Percentiles rank a stretch among this genome's conserved stretches.
phyloP scores from a whole-genome alignment of 2,888 invertebrate species.

The Eilema griseolum region DNA sequence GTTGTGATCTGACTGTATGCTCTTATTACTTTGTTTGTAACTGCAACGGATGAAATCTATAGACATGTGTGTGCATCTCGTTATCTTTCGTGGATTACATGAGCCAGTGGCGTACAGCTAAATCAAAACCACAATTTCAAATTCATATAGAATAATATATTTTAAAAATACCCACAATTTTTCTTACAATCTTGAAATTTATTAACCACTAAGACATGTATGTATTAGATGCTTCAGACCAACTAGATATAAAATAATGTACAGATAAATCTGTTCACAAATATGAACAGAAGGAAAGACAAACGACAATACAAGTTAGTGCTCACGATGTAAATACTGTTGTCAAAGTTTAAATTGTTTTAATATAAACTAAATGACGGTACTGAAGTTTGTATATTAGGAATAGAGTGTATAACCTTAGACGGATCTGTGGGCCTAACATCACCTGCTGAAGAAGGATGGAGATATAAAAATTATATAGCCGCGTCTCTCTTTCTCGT shows the following conservation, averaged over 20 bases:
- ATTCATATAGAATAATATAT: not conserved
- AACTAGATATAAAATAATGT: conserved; percentile 52
- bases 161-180: not conserved
- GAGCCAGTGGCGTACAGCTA: not conserved
- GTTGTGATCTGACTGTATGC: not conserved
- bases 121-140: not conserved
- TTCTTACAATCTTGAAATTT: not conserved
- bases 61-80: not conserved
- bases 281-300: conserved; percentile 66
- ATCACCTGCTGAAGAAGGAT: no score
- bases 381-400: conserved; percentile 61
- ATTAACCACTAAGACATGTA: not conserved
- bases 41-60: not conserved
- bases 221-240: conserved; percentile 15
- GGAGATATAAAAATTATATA: no score
- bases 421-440: conserved; percentile 6
- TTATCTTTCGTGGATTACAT: not conserved
- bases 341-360: conserved; percentile 63
- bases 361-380: conserved; percentile 51
- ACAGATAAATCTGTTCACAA: conserved; percentile 57
- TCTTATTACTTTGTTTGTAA: not conserved
- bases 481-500: no score
- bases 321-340: conserved; percentile 78
- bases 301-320: conserved; percentile 80
- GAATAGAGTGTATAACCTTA: conserved; percentile 28